Conservation (phyloP, 1,140 invertebrate genomes). For the Homarus americanus region DNA sequence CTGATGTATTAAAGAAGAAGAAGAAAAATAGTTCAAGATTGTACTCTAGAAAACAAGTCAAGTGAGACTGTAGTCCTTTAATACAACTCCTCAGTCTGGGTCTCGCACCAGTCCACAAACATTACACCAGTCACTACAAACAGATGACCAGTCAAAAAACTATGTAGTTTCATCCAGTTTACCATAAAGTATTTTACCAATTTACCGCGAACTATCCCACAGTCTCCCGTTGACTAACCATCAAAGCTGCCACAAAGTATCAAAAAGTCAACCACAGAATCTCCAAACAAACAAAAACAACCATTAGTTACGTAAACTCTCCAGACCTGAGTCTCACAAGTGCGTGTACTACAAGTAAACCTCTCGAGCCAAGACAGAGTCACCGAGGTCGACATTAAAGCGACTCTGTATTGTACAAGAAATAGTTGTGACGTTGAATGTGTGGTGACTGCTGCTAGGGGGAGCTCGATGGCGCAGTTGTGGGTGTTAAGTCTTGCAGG, state of each 20-base stretch:
- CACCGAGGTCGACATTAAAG: too few species aligned
- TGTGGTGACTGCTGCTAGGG: not conserved
- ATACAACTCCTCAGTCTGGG: not conserved
- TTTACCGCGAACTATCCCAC: too few species aligned
- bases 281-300: too few species aligned
- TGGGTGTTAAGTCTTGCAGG: not conserved
- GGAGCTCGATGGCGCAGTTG: not conserved
- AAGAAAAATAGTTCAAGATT: not conserved
- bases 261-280: too few species aligned
- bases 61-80: not conserved
- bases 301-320: too few species aligned
- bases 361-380: not conserved
- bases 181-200: too few species aligned
- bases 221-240: too few species aligned
- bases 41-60: not conserved
- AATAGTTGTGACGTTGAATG: not conserved
- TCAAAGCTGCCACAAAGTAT: too few species aligned
- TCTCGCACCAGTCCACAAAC: not conserved
- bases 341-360: too few species aligned
- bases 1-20: not conserved
- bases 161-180: too few species aligned
- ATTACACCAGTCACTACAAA: not conserved
- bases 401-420: not conserved
- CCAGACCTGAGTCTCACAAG: too few species aligned
- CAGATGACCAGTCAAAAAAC: not conserved